Percentiles rank a stretch among this genome's conserved stretches.
phyloP scores from a whole-genome alignment of 2,113 vertebrate genomes.

The Tragulus kanchil region DNA sequence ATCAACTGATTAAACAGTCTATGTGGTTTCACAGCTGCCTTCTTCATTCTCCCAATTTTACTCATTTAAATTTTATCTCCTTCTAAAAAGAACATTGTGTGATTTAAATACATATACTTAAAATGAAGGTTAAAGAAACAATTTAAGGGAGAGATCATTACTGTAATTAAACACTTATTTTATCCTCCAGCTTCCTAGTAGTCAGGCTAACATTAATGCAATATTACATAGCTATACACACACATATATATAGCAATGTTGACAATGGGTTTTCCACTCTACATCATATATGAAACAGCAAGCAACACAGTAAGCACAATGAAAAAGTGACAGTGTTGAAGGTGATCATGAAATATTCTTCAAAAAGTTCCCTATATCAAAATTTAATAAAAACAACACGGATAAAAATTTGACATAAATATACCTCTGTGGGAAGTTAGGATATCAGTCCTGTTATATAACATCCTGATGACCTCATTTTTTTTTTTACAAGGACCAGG shows the following conservation, averaged over 20 bases:
- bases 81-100: not conserved
- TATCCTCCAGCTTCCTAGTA: not conserved
- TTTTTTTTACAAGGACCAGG: not conserved
- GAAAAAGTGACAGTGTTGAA: constrained; percentile 17
- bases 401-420: constrained; percentile 11
- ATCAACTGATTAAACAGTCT: not conserved
- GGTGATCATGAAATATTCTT: not conserved
- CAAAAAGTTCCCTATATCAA: not conserved
- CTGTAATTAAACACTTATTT: constrained; percentile 33
- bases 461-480: not conserved
- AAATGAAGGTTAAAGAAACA: constrained; percentile 40
- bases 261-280: not conserved
- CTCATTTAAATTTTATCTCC: constrained; percentile 19
- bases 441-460: not conserved
- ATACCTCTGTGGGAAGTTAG: not conserved
- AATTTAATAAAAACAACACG: constrained; percentile 24
- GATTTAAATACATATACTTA: not conserved
- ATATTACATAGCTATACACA: not conserved
- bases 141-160: not conserved
- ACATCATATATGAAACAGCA: not conserved
- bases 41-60: constrained; percentile 8
- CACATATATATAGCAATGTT: not conserved
- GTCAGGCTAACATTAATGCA: not conserved
- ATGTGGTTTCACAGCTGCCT: not conserved
- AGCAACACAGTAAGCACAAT: not conserved